These are phyloP conservation scores for Pterobdella sp. DNA, from an alignment of 2,888 invertebrate species.

Conservation along the genomic window DNA sequence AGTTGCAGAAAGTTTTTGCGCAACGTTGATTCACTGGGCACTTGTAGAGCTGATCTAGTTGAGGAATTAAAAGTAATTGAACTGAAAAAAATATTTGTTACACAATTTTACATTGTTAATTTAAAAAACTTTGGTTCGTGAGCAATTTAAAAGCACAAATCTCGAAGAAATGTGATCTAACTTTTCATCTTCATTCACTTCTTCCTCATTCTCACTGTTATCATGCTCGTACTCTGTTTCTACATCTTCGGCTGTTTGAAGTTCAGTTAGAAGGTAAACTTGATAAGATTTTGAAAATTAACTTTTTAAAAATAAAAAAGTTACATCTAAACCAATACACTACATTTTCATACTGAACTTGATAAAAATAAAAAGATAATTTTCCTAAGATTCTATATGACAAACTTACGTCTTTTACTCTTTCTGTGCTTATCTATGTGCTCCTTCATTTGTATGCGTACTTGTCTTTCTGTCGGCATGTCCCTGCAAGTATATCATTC, in stretches of 20 bases:
- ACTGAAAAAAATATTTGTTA: not conserved
- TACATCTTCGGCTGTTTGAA: conserved; percentile 48
- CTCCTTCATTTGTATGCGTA: conserved; percentile 94
- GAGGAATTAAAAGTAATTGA: not conserved
- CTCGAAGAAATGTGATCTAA: no score
- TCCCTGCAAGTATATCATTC: no score
- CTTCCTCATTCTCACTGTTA: conserved; percentile 93
- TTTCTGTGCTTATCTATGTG: conserved; percentile 76
- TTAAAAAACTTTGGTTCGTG: not conserved
- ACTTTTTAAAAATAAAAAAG: no score
- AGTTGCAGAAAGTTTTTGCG: conserved; percentile 96
- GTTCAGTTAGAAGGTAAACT: no score
- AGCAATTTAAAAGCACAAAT: no score
- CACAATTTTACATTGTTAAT: not conserved
- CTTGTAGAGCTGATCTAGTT: conserved; percentile 80
- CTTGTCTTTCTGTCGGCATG: conserved; percentile 95
- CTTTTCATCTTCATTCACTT: conserved; percentile 74
- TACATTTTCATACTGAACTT: no score
- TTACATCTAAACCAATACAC: no score
- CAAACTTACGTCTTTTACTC: conserved; percentile 37
- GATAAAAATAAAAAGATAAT: not conserved
- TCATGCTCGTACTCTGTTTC: conserved; percentile 62
- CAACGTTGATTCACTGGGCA: conserved; percentile 83
- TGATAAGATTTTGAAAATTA: no score
- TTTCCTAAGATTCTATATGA: no score